Conservation (phyloP, 2,113 vertebrate genomes). For the Sylvilagus bachmani region DNA sequence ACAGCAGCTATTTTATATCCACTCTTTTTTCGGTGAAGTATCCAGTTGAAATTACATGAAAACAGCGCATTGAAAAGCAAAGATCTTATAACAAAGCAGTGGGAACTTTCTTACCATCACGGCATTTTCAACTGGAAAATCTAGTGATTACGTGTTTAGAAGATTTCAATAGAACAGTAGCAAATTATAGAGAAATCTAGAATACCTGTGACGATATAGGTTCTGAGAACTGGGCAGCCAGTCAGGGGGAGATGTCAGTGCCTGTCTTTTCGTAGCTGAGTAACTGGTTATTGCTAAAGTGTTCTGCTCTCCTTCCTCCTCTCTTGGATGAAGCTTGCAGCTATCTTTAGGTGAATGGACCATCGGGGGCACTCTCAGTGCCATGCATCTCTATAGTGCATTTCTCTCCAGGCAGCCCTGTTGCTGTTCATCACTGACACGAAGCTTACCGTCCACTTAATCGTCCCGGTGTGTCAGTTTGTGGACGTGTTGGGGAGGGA, state of each 20-base stretch:
- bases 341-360: constrained; percentile 42
- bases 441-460: not conserved
- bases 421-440: constrained; percentile 27
- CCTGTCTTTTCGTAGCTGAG: not conserved
- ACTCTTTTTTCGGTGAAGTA: not conserved
- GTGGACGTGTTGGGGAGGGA: not conserved
- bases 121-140: not conserved
- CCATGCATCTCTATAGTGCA: not conserved
- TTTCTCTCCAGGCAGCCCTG: constrained; percentile 15
- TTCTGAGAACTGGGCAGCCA: not conserved
- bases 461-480: constrained; percentile 47
- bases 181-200: not conserved
- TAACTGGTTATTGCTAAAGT: not conserved
- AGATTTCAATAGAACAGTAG: not conserved
- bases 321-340: not conserved
- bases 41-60: not conserved
- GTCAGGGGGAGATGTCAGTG: not conserved
- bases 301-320: not conserved
- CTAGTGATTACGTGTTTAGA: not conserved
- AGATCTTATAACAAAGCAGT: not conserved
- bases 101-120: not conserved
- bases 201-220: not conserved
- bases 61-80: not conserved
- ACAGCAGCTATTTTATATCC: not conserved
- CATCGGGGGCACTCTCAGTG: not conserved